Evolutionary conservation across 1,140 invertebrate genomes (phyloP), one percentile per base, ranked within the genome.

Genomic region (Orchesella cincta): DNA sequence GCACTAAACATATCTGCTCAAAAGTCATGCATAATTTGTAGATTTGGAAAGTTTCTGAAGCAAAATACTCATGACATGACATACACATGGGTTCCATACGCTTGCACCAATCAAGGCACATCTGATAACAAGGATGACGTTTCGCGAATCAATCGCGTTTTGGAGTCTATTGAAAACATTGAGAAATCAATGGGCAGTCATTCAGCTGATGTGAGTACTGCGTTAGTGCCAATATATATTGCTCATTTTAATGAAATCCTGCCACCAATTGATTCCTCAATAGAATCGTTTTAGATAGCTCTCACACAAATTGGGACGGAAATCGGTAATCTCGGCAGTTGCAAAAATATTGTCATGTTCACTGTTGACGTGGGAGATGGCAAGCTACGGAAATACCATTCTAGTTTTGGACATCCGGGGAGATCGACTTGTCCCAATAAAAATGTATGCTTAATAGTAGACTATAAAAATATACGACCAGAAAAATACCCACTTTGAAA

Each of bases 251-350:
- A 8, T 8, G 18, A 46, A 5, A 46, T 8, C 5, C 18, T 46
- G 39, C 18, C 39, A 23, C 3, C 54, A 57, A 57, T 3, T 57
- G 23, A 57, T 23, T 57, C 54, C 54, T 57, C 54, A 57, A 26
- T 57, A 57, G 54, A 57, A 57, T 57, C 54, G 12, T 57, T 57
- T 26, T 26, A 57, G 54, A 5, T 57, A 57, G 54, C 54, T 57
- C 54, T 57, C 54, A 57, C 54, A 16, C 54, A 57, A 57, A 57
- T 57, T n/a, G 54, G 54, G 26, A 16, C 26, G 14, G 54, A 57
- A 23, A n/a, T 57, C 26, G 14, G 12, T 23, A 16, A 8, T 26
- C 23, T 57, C 3, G 14, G 3, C 54, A 16, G 26, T 23, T 57
- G 54, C 54, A 57, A 57, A 23, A 57, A 57, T 57, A 12, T 57